Percentiles rank a stretch among this genome's conserved stretches.
phyloP scores from a whole-genome alignment of 2,797 vertebrate species.

The Tympanoctomys barrerae region DNA sequence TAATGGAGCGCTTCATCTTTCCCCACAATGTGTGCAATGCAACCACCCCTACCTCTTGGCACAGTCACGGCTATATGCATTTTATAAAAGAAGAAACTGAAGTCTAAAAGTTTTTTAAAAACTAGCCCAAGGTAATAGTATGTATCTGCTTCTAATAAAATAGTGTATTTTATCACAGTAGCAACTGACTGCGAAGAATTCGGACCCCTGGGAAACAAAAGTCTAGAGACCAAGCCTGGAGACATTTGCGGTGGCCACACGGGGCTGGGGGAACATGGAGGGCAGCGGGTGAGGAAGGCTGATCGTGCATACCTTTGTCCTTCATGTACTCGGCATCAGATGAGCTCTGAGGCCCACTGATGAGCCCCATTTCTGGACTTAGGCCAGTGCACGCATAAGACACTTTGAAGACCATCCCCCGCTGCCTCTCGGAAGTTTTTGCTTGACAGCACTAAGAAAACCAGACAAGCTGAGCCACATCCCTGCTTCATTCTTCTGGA shows the following conservation, averaged over 20 bases:
- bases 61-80: background rate
- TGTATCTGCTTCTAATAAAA: background rate
- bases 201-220: background rate
- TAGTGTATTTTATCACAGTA: background rate
- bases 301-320: background rate
- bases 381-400: background rate
- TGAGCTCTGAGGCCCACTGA: background rate
- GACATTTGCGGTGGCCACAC: background rate
- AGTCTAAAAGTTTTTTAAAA: constrained; percentile 21
- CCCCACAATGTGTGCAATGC: background rate
- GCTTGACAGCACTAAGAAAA: background rate
- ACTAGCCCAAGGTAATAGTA: background rate
- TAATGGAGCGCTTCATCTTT: constrained; percentile 52
- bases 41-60: background rate
- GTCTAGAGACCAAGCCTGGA: background rate
- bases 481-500: background rate
- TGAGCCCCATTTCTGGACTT: background rate
- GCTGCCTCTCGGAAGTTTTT: background rate
- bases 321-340: background rate
- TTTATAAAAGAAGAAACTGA: constrained; percentile 10
- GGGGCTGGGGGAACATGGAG: background rate
- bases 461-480: background rate
- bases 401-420: background rate
- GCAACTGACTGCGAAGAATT: background rate
- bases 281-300: too few relatives aligned